Percentiles rank a stretch among this genome's conserved stretches.
Evolutionary conservation across 2,888 invertebrate species (phyloP).

Genomic region (Lottia scabra): DNA sequence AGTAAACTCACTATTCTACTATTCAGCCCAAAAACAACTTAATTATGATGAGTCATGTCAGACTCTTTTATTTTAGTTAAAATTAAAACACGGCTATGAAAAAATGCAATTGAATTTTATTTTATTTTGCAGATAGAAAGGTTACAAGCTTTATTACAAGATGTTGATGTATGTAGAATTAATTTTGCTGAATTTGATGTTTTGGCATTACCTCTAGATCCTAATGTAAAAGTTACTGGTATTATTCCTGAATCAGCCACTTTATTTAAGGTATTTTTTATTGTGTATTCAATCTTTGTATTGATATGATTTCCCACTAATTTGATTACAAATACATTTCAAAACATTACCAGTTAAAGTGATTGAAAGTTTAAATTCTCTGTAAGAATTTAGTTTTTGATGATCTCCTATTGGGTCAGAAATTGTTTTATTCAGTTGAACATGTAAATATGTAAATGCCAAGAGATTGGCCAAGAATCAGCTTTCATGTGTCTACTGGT

Average conservation of each 20-base stretch:
- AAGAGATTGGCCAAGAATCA: too few relatives aligned
- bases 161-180: conserved; percentile 65
- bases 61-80: too few relatives aligned
- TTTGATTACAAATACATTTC: not conserved
- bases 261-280: conserved; percentile 84
- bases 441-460: too few relatives aligned
- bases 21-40: too few relatives aligned
- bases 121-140: conserved; percentile 78
- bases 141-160: conserved; percentile 82
- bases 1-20: too few relatives aligned
- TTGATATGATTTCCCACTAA: too few relatives aligned
- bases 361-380: too few relatives aligned
- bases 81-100: not conserved
- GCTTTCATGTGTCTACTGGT: too few relatives aligned
- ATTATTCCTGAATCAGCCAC: conserved; percentile 84
- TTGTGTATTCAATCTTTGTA: too few relatives aligned
- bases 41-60: too few relatives aligned
- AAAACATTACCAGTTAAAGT: not conserved
- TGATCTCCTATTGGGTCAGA: not conserved
- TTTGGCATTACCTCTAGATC: conserved; percentile 94
- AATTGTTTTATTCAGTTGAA: not conserved
- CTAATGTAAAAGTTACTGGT: conserved; percentile 87
- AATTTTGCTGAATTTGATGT: conserved; percentile 88
- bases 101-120: too few relatives aligned
- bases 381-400: too few relatives aligned